Percentiles rank a stretch among this genome's conserved stretches.
These are phyloP conservation scores for Isichthys henryi DNA, from an alignment of 2,113 vertebrate species.

Conservation along the genomic window DNA sequence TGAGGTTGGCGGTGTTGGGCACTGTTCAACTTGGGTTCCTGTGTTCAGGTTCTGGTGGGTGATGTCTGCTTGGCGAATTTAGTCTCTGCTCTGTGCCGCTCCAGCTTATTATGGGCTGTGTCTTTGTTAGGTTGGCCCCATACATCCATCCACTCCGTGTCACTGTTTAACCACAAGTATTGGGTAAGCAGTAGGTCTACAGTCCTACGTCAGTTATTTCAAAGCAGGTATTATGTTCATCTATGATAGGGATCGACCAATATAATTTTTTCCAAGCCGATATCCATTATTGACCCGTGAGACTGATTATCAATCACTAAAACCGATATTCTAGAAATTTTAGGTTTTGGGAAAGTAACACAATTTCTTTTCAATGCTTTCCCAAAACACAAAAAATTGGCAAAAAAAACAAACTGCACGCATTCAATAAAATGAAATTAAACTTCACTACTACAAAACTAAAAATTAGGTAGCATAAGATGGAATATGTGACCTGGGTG, in stretches of 20 bases:
- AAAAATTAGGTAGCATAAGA: not conserved
- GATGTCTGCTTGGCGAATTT: not conserved
- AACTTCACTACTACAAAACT: not conserved
- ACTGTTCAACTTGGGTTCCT: not conserved
- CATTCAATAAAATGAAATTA: not conserved
- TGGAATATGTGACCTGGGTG: not conserved
- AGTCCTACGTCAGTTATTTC: not conserved
- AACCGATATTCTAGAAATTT: not conserved
- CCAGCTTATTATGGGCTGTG: not conserved
- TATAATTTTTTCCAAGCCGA: not conserved
- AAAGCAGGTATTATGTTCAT: not conserved
- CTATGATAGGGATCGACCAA: not conserved
- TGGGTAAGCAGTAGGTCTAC: conserved; percentile 1
- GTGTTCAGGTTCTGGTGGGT: not conserved
- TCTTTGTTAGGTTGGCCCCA: not conserved
- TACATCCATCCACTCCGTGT: not conserved
- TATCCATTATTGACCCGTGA: not conserved
- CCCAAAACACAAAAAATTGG: not conserved
- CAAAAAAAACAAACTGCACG: not conserved
- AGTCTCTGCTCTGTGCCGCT: not conserved
- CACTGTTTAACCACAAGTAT: conserved; percentile 4
- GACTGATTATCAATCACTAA: not conserved
- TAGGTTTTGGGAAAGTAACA: not conserved
- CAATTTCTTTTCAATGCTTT: not conserved
- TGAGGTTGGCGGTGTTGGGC: not conserved